phyloP scores from a whole-genome alignment of 2,797 vertebrate genomes.

The Myripristis murdjan region DNA sequence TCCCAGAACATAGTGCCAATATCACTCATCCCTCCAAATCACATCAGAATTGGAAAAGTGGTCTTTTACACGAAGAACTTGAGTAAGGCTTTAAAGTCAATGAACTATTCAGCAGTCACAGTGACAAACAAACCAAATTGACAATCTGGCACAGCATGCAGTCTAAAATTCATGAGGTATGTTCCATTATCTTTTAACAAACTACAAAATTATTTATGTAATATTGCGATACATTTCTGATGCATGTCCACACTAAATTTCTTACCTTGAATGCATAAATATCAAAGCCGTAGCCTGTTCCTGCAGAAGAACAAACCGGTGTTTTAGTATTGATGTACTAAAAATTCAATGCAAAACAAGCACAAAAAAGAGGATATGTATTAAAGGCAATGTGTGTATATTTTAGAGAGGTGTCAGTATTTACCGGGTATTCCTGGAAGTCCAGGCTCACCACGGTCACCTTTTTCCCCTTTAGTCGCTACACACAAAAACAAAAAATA shows the following conservation, averaged over 20 bases:
- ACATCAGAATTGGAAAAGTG: too few relatives aligned
- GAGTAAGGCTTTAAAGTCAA: too few relatives aligned
- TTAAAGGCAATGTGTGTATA: neutral
- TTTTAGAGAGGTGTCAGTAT: conserved; percentile 14
- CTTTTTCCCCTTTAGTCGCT: conserved; percentile 93
- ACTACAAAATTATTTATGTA: neutral
- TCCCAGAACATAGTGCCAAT: too few relatives aligned
- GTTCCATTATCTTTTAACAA: neutral
- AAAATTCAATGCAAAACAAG: neutral
- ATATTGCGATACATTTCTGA: neutral
- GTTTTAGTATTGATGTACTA: conserved; percentile 9
- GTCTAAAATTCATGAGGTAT: too few relatives aligned
- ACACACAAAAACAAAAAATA: conserved; percentile 24
- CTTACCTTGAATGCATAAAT: conserved; percentile 82
- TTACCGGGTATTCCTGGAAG: conserved; percentile 90
- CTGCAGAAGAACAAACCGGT: conserved; percentile 39
- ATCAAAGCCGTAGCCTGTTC: conserved; percentile 71
- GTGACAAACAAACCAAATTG: too few relatives aligned
- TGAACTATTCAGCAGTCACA: too few relatives aligned
- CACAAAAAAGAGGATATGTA: neutral
- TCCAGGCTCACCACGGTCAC: conserved; percentile 86
- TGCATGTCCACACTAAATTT: neutral
- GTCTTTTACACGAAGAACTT: too few relatives aligned
- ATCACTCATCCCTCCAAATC: too few relatives aligned
- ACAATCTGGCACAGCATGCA: too few relatives aligned